These are phyloP conservation scores for Amphimedon queenslandica DNA, from an alignment of 37 sponge, comb jelly and placozoan species.

Conservation along the genomic window DNA sequence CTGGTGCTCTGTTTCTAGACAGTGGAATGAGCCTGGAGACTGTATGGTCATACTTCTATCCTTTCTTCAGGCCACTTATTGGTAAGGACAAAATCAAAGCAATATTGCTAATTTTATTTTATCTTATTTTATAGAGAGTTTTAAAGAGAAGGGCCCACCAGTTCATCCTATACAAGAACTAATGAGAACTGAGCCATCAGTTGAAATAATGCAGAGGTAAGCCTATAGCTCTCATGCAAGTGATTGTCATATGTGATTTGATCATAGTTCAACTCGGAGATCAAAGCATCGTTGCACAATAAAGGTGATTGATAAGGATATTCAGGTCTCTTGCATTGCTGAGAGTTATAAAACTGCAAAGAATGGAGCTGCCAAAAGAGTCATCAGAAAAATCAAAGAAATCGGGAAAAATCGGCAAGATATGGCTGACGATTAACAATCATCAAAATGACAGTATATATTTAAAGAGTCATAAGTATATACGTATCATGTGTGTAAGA, in stretches of 20 bases:
- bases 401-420: background rate
- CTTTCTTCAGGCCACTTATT: slow-evolving; percentile 60
- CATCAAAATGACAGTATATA: background rate
- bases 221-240: too few species aligned
- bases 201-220: background rate
- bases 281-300: slow-evolving; percentile 16
- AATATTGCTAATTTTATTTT: background rate
- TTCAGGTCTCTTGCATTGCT: slow-evolving; percentile 20
- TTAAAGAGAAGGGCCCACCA: slow-evolving; percentile 28
- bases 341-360: slow-evolving; percentile 33
- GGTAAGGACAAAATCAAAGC: slow-evolving; percentile 40
- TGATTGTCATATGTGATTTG: too few species aligned
- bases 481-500: too few species aligned
- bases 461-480: too few species aligned
- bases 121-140: slow-evolving; percentile 25
- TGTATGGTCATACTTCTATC: slow-evolving; percentile 75
- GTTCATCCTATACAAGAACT: slow-evolving; percentile 46
- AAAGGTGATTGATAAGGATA: slow-evolving; percentile 14
- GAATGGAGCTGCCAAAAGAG: slow-evolving; percentile 35
- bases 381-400: slow-evolving; percentile 19
- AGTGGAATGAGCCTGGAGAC: slow-evolving; percentile 68
- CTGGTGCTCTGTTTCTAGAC: slow-evolving; percentile 93
- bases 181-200: background rate
- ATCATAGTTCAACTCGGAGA: too few species aligned
- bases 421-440: background rate